A percentile compares a stretch with the other conserved stretches of the same genome.
Conservation (phyloP, 2,888 invertebrate species). For the Thymelicus lineola region DNA sequence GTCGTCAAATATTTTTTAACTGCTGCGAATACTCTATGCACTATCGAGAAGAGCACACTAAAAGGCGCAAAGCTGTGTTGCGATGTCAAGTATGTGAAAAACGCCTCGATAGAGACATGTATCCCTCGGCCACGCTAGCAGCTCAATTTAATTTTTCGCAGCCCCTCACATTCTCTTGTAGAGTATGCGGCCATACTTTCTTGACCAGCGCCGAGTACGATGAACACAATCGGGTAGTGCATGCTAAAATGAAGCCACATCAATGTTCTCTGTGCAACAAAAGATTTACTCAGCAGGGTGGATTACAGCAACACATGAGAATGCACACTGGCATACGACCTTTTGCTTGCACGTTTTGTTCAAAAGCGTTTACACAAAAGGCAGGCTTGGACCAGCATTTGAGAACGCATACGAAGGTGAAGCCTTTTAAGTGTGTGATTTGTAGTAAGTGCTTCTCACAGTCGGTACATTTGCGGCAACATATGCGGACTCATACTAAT, state of each 20-base stretch:
- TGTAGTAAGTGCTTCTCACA: slow-evolving; percentile 79
- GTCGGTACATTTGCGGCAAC: slow-evolving; percentile 77
- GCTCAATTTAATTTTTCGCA: slow-evolving; percentile 51
- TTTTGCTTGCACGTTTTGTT: slow-evolving; percentile 72
- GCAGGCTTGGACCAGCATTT: slow-evolving; percentile 79
- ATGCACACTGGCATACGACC: slow-evolving; percentile 78
- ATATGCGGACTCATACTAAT: slow-evolving; percentile 81
- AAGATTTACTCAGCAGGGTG: slow-evolving; percentile 78
- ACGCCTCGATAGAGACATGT: slow-evolving; percentile 66
- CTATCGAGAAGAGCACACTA: slow-evolving; percentile 78
- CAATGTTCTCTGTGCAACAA: slow-evolving; percentile 75
- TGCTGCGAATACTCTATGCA: slow-evolving; percentile 80
- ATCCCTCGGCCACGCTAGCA: slow-evolving; percentile 48
- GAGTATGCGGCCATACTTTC: slow-evolving; percentile 67
- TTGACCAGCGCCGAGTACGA: slow-evolving; percentile 63
- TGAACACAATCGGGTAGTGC: slow-evolving; percentile 70
- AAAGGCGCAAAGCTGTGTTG: slow-evolving; percentile 73
- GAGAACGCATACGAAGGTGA: slow-evolving; percentile 78
- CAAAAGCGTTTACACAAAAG: slow-evolving; percentile 78
- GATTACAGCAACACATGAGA: slow-evolving; percentile 78
- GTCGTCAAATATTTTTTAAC: slow-evolving; percentile 75
- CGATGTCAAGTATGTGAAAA: slow-evolving; percentile 82
- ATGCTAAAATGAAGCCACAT: slow-evolving; percentile 74
- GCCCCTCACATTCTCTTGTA: slow-evolving; percentile 62
- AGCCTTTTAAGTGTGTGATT: slow-evolving; percentile 78